phyloP scores from a whole-genome alignment of 2,113 vertebrate species.

The Nanorana parkeri region DNA sequence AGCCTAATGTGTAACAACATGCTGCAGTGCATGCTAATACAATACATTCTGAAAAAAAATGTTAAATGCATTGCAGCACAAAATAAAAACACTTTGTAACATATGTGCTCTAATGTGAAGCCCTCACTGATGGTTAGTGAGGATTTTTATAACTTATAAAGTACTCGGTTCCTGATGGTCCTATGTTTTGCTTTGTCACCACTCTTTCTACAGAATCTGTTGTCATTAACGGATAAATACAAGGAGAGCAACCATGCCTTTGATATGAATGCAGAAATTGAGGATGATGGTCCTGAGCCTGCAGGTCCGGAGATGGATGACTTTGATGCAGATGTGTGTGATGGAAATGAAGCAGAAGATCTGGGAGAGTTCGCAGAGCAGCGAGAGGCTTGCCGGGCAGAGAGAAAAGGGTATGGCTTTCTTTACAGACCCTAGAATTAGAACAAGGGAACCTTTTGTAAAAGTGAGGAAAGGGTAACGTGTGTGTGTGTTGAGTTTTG shows the following conservation, averaged over 20 bases:
- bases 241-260: conserved; percentile 85
- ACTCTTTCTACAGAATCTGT: conserved; percentile 78
- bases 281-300: conserved; percentile 59
- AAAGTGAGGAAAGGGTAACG: too few species aligned
- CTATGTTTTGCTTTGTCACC: background rate
- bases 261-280: conserved; percentile 76
- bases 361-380: conserved; percentile 67
- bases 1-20: too few species aligned
- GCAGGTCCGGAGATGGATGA: conserved; percentile 61
- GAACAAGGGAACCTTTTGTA: too few species aligned
- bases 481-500: too few species aligned
- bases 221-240: conserved; percentile 86
- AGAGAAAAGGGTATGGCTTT: background rate
- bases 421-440: too few species aligned
- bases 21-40: too few species aligned
- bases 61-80: too few species aligned
- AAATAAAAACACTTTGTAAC: too few species aligned
- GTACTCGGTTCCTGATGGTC: background rate
- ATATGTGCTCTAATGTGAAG: too few species aligned
- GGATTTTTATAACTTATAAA: background rate
- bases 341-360: conserved; percentile 50
- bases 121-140: too few species aligned
- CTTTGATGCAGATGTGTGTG: conserved; percentile 76
- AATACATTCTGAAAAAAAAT: too few species aligned
- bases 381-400: background rate